Base-by-base conservation (phyloP, 2,113 vertebrate species). In the Murina feae region DNA sequence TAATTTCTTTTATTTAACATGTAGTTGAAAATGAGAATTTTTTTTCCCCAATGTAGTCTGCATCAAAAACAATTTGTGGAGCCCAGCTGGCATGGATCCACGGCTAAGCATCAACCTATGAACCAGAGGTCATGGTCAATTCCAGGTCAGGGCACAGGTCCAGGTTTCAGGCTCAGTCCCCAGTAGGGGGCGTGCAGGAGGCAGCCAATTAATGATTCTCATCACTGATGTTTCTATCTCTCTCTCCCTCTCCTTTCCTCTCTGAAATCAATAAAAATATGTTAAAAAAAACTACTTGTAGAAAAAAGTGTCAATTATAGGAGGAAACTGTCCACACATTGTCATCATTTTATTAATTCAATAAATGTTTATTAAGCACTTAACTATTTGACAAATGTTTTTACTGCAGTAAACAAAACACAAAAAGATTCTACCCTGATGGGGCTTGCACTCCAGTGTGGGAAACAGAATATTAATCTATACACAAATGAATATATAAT, bases 1-100 rank as follows among this genome's bases (percentile, higher is more conserved):
- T 90, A 76, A 49, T 84, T 63, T 87, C 11, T 76, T 88, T 90
- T 84, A 90, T 89, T 51, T 91, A 91, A 87, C 75, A 89, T 76
- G 20, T 75, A 89, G 16, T 80, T 89, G 39, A 90, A 96, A 93
- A 72, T 89, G 35, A 84, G 47, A 95, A 86, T 81, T 81, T 53
- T 86, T 82, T 96, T 94, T 66, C 39, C 30, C n/a, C 53, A 75
- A 44, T 60, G 16, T 51, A 84, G 47, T 79, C 14, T 90, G 28
- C 49, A 79, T 71, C 60, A 80, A 37, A 90, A 87, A 42, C 21
- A 80, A 51, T 65, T 85, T 90, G 42, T 72, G 23, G 60, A 32
- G 28, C 58, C n/a, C n/a, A n/a, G n/a, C n/a, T n/a, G n/a, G n/a
- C n/a, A n/a, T n/a, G n/a, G n/a, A n/a, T n/a, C n/a, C n/a, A n/a